These are phyloP conservation scores for Drusus annulatus DNA, from an alignment of 1,140 invertebrate species.

Conservation along the genomic window DNA sequence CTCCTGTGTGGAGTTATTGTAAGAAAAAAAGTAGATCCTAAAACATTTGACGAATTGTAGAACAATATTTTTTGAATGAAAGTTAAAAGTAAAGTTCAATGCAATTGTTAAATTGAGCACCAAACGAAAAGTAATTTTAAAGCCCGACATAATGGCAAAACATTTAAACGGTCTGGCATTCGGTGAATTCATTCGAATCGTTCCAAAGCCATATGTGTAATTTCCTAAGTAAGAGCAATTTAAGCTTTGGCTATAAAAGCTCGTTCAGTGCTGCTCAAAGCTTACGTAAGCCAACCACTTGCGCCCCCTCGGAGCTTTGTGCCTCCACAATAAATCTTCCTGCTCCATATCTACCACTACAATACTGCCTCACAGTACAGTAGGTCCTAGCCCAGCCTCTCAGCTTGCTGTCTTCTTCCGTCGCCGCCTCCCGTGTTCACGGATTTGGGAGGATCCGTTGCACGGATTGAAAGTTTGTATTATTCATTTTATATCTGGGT, in stretches of 20 bases:
- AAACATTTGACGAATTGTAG: too few relatives aligned
- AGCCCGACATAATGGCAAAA: too few relatives aligned
- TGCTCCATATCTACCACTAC: slow-evolving; percentile 20
- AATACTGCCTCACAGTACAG: not conserved
- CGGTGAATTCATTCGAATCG: not conserved
- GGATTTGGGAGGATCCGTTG: slow-evolving; percentile 44
- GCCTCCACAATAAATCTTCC: slow-evolving; percentile 45
- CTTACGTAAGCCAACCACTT: slow-evolving; percentile 54
- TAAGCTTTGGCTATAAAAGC: slow-evolving; percentile 17
- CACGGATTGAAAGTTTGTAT: slow-evolving; percentile 43
- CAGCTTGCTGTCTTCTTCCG: too few relatives aligned
- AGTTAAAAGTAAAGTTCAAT: too few relatives aligned
- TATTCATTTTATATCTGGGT: slow-evolving; percentile 41
- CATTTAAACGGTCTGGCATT: too few relatives aligned
- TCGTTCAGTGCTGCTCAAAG: slow-evolving; percentile 18
- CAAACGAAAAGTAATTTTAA: too few relatives aligned
- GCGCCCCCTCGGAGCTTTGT: slow-evolving; percentile 33
- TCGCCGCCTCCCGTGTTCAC: not conserved
- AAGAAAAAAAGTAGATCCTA: too few relatives aligned
- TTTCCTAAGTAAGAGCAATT: slow-evolving; percentile 10
- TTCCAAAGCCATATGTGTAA: slow-evolving; percentile 15
- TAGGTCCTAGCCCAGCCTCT: too few relatives aligned
- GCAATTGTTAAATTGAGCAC: too few relatives aligned
- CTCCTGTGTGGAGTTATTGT: too few relatives aligned
- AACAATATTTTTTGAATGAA: too few relatives aligned